Conservation (phyloP, 2,113 vertebrate species). For the Micromys minutus region DNA sequence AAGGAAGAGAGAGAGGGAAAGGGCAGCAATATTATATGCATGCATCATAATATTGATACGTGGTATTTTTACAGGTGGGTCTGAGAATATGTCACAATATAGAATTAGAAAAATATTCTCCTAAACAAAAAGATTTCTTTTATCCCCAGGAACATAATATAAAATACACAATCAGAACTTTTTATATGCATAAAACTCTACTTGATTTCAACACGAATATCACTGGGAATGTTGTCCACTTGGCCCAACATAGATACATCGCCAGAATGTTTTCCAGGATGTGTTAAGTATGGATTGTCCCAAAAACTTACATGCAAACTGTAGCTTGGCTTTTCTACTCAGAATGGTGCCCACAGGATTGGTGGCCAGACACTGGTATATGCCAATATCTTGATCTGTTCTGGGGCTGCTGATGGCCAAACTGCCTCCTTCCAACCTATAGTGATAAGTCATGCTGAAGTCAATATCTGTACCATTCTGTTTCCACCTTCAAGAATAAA, state of each 20-base stretch:
- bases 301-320: conserved; percentile 93
- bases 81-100: not conserved
- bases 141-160: not conserved
- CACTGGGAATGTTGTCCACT: not conserved
- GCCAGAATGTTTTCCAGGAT: not conserved
- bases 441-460: conserved; percentile 87
- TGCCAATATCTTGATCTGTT: conserved; percentile 88
- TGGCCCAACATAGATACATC: not conserved
- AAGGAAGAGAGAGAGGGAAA: not conserved
- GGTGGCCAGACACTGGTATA: conserved; percentile 94
- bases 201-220: too few species aligned
- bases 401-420: conserved; percentile 91
- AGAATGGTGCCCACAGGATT: conserved; percentile 92
- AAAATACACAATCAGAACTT: not conserved
- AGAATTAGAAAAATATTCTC: not conserved
- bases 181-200: not conserved
- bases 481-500: conserved; percentile 90
- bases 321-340: conserved; percentile 92
- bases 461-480: conserved; percentile 90
- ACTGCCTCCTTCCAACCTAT: conserved; percentile 91
- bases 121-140: not conserved
- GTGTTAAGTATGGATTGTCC: not conserved
- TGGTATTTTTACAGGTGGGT: not conserved
- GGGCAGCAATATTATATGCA: fast-evolving
- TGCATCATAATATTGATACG: not conserved